Evolutionary conservation across 1,140 invertebrate genomes (phyloP).

Genomic region (Bombus picipes): DNA sequence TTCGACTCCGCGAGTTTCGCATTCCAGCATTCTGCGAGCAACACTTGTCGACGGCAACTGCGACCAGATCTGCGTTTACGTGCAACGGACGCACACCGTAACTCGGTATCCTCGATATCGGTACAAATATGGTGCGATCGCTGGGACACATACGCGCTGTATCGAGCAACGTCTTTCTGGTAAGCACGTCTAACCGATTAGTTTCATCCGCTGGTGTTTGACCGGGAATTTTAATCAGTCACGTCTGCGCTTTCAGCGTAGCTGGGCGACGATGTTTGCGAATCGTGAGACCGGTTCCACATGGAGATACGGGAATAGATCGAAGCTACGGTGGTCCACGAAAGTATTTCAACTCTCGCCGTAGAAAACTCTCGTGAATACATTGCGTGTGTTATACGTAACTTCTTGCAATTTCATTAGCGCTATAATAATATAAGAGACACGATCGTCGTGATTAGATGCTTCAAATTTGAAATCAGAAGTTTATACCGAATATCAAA

Average conservation of each 20-base stretch:
- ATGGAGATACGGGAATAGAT: no score
- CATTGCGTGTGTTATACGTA: no score
- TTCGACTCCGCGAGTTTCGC: background rate
- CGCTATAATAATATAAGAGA: no score
- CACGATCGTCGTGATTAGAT: background rate
- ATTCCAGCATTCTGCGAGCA: background rate
- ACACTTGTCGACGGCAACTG: constrained; percentile 9
- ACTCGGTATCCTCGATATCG: constrained; percentile 54
- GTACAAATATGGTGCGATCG: constrained; percentile 68
- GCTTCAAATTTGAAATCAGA: no score
- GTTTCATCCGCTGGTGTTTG: background rate
- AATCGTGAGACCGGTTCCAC: no score
- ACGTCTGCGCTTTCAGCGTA: no score
- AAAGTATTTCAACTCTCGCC: no score
- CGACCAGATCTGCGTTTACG: background rate
- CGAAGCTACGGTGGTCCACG: no score
- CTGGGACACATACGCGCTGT: constrained; percentile 1
- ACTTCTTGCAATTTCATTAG: no score
- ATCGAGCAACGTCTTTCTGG: background rate
- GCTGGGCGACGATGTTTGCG: no score
- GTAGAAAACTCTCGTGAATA: no score
- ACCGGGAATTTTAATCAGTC: constrained; percentile 21
- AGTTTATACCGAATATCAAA: no score
- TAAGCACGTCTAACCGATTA: background rate
- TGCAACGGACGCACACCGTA: constrained; percentile 3